Base-by-base conservation (phyloP, 2,888 invertebrate genomes). In the Drosophila silvestris region DNA sequence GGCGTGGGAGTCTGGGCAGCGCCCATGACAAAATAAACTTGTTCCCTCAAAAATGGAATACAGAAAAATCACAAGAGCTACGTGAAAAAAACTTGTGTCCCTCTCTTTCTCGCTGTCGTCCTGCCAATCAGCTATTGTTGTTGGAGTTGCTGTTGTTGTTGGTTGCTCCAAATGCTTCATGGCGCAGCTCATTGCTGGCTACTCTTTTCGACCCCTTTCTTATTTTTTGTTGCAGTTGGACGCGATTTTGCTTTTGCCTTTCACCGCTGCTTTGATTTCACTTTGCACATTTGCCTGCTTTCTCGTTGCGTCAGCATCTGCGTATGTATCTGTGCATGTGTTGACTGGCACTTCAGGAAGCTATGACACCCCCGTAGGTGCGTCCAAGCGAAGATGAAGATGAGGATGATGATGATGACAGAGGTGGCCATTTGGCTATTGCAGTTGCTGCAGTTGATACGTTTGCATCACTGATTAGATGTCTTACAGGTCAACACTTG, bases 311-410 rank as follows among this genome's bases (percentile, higher is more conserved):
- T 35, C 44, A 44, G 35, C 33, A 28, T 26, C 33, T 60, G 44
- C 59, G 6, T 32, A 12, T 54, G 30, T 16, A 14, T 7, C 53
- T 41, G 59, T 44, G 33, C 22, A 33, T 63, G 76, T 81, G 81
- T 56, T 77, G 81, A 78, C 58, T 81, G 78, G 51, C 73, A 71
- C 81, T 81, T 77, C 72, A 69, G 65, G 60, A 81, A 72, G 62
- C 73, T 78, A 63, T 68, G 78, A 77, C 81, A 78, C 53, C 62
- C 64, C 61, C 62, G 64, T 78, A 81, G 78, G 78, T 78, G 70
- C 56, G 53, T n/a, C 67, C 64, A 59, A 33, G 65, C 60, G 47
- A 61, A 22, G 70, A 22, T 22, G 62, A 28, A 60, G 53, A 44
- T 39, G 70, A 28, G 53, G 53, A 44, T 28, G 32, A 52, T 57